Conservation (phyloP, 2,888 invertebrate genomes). For the Limnephilus marmoratus region DNA sequence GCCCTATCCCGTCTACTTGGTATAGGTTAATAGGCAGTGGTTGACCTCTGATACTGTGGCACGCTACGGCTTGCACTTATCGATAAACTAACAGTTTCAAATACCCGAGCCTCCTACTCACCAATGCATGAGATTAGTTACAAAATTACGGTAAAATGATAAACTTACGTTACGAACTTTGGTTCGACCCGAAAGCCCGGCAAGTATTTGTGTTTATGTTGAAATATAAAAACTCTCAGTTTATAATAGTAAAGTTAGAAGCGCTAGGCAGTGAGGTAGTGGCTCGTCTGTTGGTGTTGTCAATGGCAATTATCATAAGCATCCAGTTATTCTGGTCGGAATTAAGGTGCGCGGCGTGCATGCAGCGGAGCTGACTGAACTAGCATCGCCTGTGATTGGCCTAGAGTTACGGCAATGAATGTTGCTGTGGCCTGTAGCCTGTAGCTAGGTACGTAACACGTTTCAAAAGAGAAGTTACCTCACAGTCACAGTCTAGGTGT, state of each 20-base stretch:
- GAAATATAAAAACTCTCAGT: not conserved
- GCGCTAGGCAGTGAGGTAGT: not conserved
- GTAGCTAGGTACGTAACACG: constrained; percentile 26
- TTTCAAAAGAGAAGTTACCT: constrained; percentile 44
- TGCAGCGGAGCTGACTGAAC: not conserved
- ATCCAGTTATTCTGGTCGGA: constrained; percentile 39
- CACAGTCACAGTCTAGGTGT: not conserved
- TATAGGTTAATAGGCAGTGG: not conserved
- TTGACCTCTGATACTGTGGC: constrained; percentile 16
- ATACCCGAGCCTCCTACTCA: not conserved
- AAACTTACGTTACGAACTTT: not conserved
- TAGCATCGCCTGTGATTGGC: constrained; percentile 28
- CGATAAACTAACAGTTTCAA: not conserved
- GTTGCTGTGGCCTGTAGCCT: not conserved
- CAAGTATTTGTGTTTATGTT: not conserved
- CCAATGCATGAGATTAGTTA: too few relatives aligned
- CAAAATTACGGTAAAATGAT: not conserved
- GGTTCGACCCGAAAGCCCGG: not conserved
- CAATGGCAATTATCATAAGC: constrained; percentile 44
- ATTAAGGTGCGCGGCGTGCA: constrained; percentile 37
- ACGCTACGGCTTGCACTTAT: not conserved
- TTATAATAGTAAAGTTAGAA: too few relatives aligned
- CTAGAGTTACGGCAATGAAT: not conserved
- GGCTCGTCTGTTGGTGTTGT: not conserved
- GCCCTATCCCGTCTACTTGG: not conserved